Evolutionary conservation across 2,113 vertebrate genomes (phyloP).

Genomic region (Chaetodon auriga): DNA sequence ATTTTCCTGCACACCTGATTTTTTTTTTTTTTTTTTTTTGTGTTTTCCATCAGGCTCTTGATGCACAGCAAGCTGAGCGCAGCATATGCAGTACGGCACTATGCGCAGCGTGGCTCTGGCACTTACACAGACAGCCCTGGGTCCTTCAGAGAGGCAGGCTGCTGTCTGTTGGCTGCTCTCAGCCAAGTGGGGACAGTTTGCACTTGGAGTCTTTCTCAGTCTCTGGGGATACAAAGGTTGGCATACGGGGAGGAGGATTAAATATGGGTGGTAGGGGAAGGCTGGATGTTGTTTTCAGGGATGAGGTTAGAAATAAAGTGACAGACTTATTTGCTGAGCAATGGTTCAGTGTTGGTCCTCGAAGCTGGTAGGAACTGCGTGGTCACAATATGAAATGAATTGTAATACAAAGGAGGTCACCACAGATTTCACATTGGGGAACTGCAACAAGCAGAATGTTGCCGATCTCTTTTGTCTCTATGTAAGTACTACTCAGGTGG

Average conservation of each 20-base stretch:
- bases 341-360: constrained; percentile 55
- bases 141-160: constrained; percentile 76
- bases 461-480: constrained; percentile 76
- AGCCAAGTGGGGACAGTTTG: constrained; percentile 76
- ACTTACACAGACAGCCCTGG: constrained; percentile 74
- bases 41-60: constrained; percentile 68
- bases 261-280: constrained; percentile 50
- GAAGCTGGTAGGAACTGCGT: constrained; percentile 57
- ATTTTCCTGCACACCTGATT: constrained; percentile 70
- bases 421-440: constrained; percentile 47
- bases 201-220: constrained; percentile 79
- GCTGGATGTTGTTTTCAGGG: constrained; percentile 64
- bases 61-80: constrained; percentile 76
- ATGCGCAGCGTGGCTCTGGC: constrained; percentile 76
- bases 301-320: constrained; percentile 62
- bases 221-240: constrained; percentile 77
- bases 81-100: constrained; percentile 75
- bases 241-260: constrained; percentile 69
- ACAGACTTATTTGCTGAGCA: constrained; percentile 57
- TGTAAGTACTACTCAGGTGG: constrained; percentile 85
- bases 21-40: constrained; percentile 28
- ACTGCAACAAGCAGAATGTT: constrained; percentile 67
- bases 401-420: constrained; percentile 58
- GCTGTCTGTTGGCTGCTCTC: constrained; percentile 78
- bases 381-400: constrained; percentile 55